Conservation (phyloP, 2,113 vertebrate genomes). For the Copsychus sechellarum region DNA sequence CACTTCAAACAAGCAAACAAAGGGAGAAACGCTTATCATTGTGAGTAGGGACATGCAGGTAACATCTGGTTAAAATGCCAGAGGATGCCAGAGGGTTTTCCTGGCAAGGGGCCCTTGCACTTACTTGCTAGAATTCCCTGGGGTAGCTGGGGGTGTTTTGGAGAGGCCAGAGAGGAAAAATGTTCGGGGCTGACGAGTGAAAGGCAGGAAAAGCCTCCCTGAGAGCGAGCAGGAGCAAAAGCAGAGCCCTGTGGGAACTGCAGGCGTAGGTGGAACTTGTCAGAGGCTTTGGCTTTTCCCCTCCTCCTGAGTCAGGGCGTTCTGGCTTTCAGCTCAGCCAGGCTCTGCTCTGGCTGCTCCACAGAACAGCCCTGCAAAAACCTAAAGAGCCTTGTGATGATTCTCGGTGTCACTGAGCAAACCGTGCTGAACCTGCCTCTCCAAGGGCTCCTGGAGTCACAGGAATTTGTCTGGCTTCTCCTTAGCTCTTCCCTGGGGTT, state of each 20-base stretch:
- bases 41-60: neutral
- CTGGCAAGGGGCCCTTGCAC: neutral
- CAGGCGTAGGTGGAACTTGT: neutral
- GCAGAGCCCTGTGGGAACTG: neutral
- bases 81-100: neutral
- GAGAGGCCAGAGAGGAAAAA: neutral
- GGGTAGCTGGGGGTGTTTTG: neutral
- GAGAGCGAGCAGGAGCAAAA: neutral
- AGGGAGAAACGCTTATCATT: neutral
- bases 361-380: neutral
- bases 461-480: neutral
- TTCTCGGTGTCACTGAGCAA: neutral
- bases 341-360: neutral
- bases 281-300: neutral
- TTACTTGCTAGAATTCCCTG: neutral
- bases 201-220: constrained; percentile 7
- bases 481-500: constrained; percentile 1
- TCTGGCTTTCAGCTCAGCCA: neutral
- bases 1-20: neutral
- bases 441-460: neutral
- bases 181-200: neutral
- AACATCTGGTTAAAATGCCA: neutral
- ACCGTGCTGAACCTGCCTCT: neutral
- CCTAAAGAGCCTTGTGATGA: neutral
- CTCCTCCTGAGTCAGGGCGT: neutral